These are phyloP conservation scores for Dusona sp. DNA, from an alignment of 2,888 invertebrate species.

Conservation along the genomic window DNA sequence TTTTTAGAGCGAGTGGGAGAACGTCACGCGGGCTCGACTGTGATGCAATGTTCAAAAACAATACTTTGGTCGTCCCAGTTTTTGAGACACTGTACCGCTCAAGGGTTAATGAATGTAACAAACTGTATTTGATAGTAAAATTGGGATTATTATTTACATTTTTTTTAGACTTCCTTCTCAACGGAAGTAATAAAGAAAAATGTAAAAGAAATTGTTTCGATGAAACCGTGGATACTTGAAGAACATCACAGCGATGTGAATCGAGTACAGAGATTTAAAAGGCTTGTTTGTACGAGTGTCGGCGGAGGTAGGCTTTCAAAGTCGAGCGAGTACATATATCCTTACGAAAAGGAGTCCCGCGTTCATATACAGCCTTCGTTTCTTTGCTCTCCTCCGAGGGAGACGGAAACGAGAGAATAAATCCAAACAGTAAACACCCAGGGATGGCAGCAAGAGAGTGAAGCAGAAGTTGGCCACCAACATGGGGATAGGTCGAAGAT, in stretches of 20 bases:
- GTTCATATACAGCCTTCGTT: slow-evolving; percentile 49
- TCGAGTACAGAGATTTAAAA: neutral
- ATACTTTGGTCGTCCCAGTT: too few relatives aligned
- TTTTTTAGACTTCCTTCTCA: too few relatives aligned
- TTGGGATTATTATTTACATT: too few relatives aligned
- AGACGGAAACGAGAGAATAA: slow-evolving; percentile 73
- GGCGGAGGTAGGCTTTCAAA: neutral
- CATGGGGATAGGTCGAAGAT: slow-evolving; percentile 32
- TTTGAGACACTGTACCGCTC: too few relatives aligned
- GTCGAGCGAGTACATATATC: slow-evolving; percentile 29
- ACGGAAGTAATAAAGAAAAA: neutral
- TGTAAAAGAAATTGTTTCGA: neutral
- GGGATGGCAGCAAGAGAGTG: slow-evolving; percentile 34
- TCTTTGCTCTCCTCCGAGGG: slow-evolving; percentile 22
- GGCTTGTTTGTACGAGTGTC: neutral
- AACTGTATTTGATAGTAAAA: too few relatives aligned
- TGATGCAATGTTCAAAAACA: too few relatives aligned
- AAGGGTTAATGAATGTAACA: too few relatives aligned
- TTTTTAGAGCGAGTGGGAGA: too few relatives aligned
- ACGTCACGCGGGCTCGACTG: too few relatives aligned
- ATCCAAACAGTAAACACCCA: slow-evolving; percentile 81
- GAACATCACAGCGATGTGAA: neutral
- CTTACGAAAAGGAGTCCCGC: slow-evolving; percentile 25
- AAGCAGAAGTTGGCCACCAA: slow-evolving; percentile 49
- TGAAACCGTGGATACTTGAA: neutral